phyloP scores from a whole-genome alignment of 2,888 invertebrate species.

The Agrypnus murinus region DNA sequence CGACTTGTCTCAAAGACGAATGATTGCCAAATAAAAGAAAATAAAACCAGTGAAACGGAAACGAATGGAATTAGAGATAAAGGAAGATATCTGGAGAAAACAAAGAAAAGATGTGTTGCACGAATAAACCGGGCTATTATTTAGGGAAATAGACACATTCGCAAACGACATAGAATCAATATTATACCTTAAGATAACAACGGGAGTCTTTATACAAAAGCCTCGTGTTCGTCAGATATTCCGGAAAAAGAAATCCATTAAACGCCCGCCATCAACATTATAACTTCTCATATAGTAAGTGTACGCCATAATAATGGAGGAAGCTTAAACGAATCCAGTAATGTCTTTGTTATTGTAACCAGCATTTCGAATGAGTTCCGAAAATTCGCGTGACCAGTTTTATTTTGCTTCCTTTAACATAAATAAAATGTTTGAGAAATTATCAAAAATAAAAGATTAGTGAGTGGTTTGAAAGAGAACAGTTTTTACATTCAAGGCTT shows the following conservation, averaged over 20 bases:
- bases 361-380: neutral
- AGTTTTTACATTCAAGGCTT: too few relatives aligned
- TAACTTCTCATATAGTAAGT: conserved; percentile 9
- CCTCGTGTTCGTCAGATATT: conserved; percentile 33
- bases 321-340: conserved; percentile 9
- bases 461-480: too few relatives aligned
- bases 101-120: conserved; percentile 60
- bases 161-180: conserved; percentile 55
- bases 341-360: conserved; percentile 28
- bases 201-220: conserved; percentile 38
- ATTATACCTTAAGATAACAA: conserved; percentile 49
- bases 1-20: conserved; percentile 61
- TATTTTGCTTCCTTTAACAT: too few relatives aligned
- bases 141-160: conserved; percentile 64
- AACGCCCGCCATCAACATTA: conserved; percentile 34
- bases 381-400: conserved; percentile 16
- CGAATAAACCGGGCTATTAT: conserved; percentile 63
- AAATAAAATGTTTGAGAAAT: too few relatives aligned
- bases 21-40: conserved; percentile 63
- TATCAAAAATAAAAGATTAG: too few relatives aligned
- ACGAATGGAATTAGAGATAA: conserved; percentile 62
- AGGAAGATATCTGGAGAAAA: conserved; percentile 57
- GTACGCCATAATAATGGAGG: neutral
- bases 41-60: conserved; percentile 61
- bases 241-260: conserved; percentile 40